Conservation (phyloP, 2,888 invertebrate species). For the Drosophila nr. perissopoda region DNA sequence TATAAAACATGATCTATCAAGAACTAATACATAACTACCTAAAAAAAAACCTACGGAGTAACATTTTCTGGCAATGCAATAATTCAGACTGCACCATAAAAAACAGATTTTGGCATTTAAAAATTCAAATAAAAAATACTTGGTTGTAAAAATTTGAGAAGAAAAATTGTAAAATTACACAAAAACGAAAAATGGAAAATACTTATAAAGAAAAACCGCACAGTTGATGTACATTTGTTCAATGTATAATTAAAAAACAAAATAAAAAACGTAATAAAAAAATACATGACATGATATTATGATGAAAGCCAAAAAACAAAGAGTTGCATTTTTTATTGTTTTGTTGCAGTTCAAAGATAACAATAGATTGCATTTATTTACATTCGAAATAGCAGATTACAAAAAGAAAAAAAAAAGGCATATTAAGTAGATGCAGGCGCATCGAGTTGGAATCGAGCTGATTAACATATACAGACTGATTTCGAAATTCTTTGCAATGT, state of each 20-base stretch:
- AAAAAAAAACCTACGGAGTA: constrained; percentile 33
- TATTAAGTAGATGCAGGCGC: constrained; percentile 23
- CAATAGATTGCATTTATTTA: constrained; percentile 70
- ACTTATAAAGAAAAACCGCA: constrained; percentile 46
- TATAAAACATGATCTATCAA: constrained; percentile 10
- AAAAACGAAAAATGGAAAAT: constrained; percentile 24
- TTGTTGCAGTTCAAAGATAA: constrained; percentile 39
- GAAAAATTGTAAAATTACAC: constrained; percentile 43
- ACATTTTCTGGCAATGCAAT: constrained; percentile 63
- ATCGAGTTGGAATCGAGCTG: constrained; percentile 22
- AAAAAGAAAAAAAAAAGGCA: constrained; percentile 25
- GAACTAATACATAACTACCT: constrained; percentile 25
- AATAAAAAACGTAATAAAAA: background rate
- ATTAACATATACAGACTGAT: constrained; percentile 28
- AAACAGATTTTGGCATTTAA: constrained; percentile 64
- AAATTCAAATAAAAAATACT: constrained; percentile 40
- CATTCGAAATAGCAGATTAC: constrained; percentile 49
- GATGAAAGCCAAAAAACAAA: constrained; percentile 44
- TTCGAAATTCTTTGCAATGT: constrained; percentile 59
- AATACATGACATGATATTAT: constrained; percentile 65
- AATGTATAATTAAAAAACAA: constrained; percentile 32
- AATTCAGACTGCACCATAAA: constrained; percentile 75
- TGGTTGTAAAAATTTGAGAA: constrained; percentile 53
- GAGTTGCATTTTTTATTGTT: constrained; percentile 7
- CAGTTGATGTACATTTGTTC: constrained; percentile 67